Conservation (phyloP, 2,113 vertebrate genomes). For the Saguinus midas region DNA sequence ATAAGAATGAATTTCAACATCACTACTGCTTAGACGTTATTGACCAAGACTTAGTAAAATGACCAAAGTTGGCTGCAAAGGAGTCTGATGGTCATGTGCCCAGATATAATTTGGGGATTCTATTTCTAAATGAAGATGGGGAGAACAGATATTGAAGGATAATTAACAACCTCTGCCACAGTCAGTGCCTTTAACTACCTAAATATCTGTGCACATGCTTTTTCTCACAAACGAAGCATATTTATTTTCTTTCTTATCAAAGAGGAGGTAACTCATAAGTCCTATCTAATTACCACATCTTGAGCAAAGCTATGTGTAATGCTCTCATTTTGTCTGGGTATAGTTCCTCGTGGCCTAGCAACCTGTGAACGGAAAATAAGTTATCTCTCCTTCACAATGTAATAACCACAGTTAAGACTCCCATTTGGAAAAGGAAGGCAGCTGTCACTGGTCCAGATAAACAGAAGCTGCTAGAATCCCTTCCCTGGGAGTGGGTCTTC, state of each 20-base stretch:
- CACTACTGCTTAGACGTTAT: neutral
- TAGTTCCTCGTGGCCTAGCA: neutral
- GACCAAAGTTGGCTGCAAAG: neutral
- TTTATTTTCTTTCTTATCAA: slow-evolving; percentile 5
- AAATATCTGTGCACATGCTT: neutral
- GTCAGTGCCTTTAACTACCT: neutral
- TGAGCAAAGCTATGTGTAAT: neutral
- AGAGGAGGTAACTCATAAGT: neutral
- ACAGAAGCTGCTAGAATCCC: neutral
- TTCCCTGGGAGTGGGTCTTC: neutral
- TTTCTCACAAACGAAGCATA: slow-evolving; percentile 12
- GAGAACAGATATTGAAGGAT: neutral
- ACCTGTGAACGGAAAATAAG: neutral
- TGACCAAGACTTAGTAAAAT: neutral
- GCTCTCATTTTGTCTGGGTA: neutral
- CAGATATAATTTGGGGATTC: neutral
- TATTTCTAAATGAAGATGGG: neutral
- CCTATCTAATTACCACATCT: neutral
- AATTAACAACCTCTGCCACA: neutral
- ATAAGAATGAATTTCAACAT: neutral
- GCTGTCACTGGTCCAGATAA: neutral
- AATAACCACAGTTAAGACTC: neutral
- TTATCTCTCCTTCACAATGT: neutral
- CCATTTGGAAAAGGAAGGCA: neutral
- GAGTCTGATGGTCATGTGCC: neutral